Base-by-base conservation (phyloP, 2,888 invertebrate genomes). In the Ophion ventricosus region DNA sequence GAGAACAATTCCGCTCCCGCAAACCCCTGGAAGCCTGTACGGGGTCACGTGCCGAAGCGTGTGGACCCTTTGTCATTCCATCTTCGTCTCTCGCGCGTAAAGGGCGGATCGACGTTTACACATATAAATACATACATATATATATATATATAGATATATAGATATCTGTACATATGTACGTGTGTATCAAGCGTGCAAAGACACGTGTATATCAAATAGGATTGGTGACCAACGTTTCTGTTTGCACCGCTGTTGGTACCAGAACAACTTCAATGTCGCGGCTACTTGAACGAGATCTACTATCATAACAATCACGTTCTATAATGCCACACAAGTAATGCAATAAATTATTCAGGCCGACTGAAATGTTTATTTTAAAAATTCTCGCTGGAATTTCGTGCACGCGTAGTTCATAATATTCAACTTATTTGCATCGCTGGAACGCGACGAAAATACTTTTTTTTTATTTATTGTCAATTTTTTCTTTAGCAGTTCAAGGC, bases 161-260 rank as follows among this genome's bases (percentile, higher is more conserved):
- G 20, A 72, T 35, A 23, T 35, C 40, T 73, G 26, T 79, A 56
- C 61, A 43, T 73, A 49, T 56, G 57, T 49, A 49, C 61, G 35
- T 73, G 14, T 64, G 87, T 88, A 90, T 89, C 89, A 88, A 88
- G 88, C 88, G 89, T 88, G 89, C 87, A 81, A 88, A 77, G 92
- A 89, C 92, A 92, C 92, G 92, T 92, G 92, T 90, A 89, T 79
- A 88, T 78, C 87, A 91, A 92, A 92, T 92, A 92, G 91, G 91
- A 89, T 92, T 90, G 91, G 91, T 89, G 90, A 89, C 85, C 88
- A 84, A 87, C 85, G 89, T 89, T 80, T 89, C 86, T 91, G 89
- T 90, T 91, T 91, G 89, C 88, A 87, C 66, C 84, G 61, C 82
- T 76, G 79, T 78, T 76, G 66, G 69, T 81, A 80, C 85, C 78